Evolutionary conservation across 2,888 invertebrate genomes (phyloP), one percentile per base, ranked within the genome.

Genomic region (Oithona nana): DNA sequence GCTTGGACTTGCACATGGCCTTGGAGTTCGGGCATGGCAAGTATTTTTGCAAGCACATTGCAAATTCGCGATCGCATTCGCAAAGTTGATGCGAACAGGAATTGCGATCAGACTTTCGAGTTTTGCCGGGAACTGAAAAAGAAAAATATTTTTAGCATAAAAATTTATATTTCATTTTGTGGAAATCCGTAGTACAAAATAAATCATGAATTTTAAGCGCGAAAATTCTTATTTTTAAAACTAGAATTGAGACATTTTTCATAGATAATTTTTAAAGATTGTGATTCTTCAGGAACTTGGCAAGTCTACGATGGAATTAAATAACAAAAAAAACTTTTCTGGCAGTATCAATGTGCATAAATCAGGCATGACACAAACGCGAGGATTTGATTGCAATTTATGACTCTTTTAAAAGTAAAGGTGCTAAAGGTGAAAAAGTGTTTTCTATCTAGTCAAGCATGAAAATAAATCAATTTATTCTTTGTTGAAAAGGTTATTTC

Each of bases 61-160:
- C 83, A 64, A 90, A 79, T 59, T 77, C 76, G 64, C 84, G 76
- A 70, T 90, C 89, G 69, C 89, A 90, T 70, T 88, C 84, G 71
- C 90, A 90, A 26, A 90, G 76, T 48, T 83, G 78, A 6, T 82
- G 81, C 0, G 87, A 83, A 70, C 88, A 89, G 0, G 83, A 79
- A 57, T 55, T n/a, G n/a, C 55, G 48, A 1, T 22, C 28, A 8
- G 24, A 24, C 31, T 50, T 28, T 29, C 24, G 22, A 28, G 30
- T 29, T 20, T 29, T 31, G 28, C 50, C 54, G 16, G 61, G 26
- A 30, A 61, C 51, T 51, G 29, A 26, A 22, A 1, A 11, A 55
- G 28, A 56, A 30, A 24, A 57, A 28, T 20, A 1, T 8, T n/a
- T 3, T 29, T 28, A 13, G 29, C n/a, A n/a, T n/a, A n/a, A n/a